Percentiles rank a stretch among this genome's conserved stretches.
phyloP scores from a whole-genome alignment of 2,113 vertebrate species.

The Thamnophis sirtalis region DNA sequence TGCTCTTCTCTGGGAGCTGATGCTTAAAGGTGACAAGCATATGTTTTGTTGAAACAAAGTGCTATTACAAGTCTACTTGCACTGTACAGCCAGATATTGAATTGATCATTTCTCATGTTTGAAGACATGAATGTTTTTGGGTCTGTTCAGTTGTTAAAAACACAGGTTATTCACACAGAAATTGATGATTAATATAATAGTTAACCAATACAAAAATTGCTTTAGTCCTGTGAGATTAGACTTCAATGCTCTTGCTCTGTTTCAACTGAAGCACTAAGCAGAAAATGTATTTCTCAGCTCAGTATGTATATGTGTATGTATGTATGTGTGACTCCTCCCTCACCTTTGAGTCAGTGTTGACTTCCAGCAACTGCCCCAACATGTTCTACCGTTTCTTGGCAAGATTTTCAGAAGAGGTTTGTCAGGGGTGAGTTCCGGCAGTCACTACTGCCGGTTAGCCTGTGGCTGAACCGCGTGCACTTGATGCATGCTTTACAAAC shows the following conservation, averaged over 20 bases:
- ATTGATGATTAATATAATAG: background rate
- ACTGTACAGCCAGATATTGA: background rate
- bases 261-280: background rate
- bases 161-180: background rate
- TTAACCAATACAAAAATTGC: background rate
- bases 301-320: background rate
- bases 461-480: too few relatives aligned
- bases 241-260: background rate
- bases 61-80: conserved; percentile 26
- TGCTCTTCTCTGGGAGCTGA: background rate
- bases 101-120: conserved; percentile 23
- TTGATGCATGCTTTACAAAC: too few relatives aligned
- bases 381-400: background rate
- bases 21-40: conserved; percentile 1
- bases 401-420: background rate
- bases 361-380: background rate
- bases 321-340: background rate
- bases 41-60: background rate
- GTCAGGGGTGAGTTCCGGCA: background rate
- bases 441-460: too few relatives aligned
- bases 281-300: background rate
- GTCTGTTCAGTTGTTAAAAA: background rate
- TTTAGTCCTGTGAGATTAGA: background rate
- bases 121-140: conserved; percentile 21
- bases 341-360: background rate